These are phyloP conservation scores for Odontomyia ornata DNA, from an alignment of 2,888 invertebrate genomes.

Conservation along the genomic window DNA sequence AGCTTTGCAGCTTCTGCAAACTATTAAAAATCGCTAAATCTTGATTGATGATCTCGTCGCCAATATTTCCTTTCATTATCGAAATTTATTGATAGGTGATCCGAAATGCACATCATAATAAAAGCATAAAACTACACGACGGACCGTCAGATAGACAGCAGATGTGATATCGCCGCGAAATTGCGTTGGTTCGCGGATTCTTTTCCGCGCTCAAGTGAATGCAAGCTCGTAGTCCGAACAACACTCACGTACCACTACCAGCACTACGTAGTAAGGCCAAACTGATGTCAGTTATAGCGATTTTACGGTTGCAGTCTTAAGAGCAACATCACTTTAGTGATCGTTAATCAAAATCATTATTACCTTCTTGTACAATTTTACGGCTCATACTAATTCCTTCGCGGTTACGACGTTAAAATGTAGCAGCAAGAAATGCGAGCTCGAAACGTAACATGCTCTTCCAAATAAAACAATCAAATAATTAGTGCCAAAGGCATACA, in stretches of 20 bases:
- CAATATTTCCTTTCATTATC: constrained; percentile 14
- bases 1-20: not conserved
- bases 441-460: not conserved
- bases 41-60: constrained; percentile 28
- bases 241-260: not conserved
- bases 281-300: not conserved
- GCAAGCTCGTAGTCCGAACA: not conserved
- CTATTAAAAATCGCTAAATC: not conserved
- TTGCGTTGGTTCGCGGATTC: not conserved
- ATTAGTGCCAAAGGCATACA: not conserved
- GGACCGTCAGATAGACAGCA: not conserved
- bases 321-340: constrained; percentile 7
- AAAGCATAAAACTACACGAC: constrained; percentile 9
- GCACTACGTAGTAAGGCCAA: no score
- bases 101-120: constrained; percentile 8
- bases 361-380: not conserved
- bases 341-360: constrained; percentile 25
- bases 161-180: not conserved
- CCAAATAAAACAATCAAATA: not conserved
- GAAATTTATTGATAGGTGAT: constrained; percentile 31
- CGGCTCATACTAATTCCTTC: not conserved
- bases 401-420: not conserved
- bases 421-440: not conserved
- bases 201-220: not conserved
- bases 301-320: constrained; percentile 30